Conservation (phyloP, 2,888 invertebrate genomes). For the Magallana nippona region DNA sequence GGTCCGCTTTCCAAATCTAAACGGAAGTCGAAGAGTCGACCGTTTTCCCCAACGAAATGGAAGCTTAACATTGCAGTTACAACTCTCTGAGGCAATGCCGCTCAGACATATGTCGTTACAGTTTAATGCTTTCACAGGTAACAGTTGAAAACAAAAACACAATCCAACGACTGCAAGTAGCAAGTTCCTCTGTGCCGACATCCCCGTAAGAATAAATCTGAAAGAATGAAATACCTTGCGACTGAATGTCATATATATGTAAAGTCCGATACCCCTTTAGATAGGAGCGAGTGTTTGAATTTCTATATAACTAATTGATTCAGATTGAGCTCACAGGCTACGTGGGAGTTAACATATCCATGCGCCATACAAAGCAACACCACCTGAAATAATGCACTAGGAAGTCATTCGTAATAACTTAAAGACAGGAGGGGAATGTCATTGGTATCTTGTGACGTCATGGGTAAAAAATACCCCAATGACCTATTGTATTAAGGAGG, state of each 20-base stretch:
- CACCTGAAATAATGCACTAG: not conserved
- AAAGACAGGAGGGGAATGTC: not conserved
- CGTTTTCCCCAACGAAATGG: constrained; percentile 45
- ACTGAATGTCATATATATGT: constrained; percentile 16
- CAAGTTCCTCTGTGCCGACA: constrained; percentile 2
- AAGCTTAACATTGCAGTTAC: constrained; percentile 40
- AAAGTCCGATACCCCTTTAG: constrained; percentile 12
- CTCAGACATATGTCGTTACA: constrained; percentile 34
- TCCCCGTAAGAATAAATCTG: constrained; percentile 6
- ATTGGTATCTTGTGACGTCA: not conserved
- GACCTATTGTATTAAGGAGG: too few relatives aligned
- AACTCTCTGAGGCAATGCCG: not conserved
- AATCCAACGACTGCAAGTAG: constrained; percentile 14
- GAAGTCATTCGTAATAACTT: not conserved
- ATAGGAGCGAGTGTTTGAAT: constrained; percentile 3
- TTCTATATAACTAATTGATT: constrained; percentile 21
- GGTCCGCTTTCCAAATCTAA: constrained; percentile 43
- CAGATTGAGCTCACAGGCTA: not conserved
- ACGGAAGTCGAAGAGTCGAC: constrained; percentile 32
- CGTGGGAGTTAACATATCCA: constrained; percentile 23
- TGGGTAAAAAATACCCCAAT: not conserved
- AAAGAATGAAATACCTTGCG: constrained; percentile 20
- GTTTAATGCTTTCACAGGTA: not conserved
- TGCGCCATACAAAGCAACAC: not conserved
- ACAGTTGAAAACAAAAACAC: constrained; percentile 14